Evolutionary conservation across 2,113 vertebrate genomes (phyloP).

Genomic region (Macquaria australasica): DNA sequence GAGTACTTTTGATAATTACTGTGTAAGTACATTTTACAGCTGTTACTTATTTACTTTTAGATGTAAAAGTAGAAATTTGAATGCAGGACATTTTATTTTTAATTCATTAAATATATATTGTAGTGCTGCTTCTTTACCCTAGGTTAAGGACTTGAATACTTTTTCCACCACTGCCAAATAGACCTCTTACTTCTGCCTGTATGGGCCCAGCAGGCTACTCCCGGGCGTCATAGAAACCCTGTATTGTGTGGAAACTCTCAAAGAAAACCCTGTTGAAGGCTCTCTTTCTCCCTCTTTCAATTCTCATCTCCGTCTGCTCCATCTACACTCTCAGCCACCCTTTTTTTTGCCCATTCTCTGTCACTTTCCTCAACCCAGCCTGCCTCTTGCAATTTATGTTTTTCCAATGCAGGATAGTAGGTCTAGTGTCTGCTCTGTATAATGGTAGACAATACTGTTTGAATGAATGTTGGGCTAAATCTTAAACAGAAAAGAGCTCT

Average conservation of each 20-base stretch:
- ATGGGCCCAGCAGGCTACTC: constrained; percentile 76
- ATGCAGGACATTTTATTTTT: neutral
- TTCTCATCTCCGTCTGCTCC: constrained; percentile 56
- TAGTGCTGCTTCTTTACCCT: neutral
- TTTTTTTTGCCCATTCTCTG: constrained; percentile 3
- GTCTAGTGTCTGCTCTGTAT: constrained; percentile 10
- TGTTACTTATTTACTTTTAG: neutral
- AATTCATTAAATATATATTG: neutral
- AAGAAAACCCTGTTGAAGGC: constrained; percentile 66
- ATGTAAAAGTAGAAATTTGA: neutral
- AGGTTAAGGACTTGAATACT: constrained; percentile 19
- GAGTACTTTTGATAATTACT: neutral
- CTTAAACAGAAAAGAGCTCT: constrained; percentile 29
- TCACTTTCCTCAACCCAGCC: constrained; percentile 8
- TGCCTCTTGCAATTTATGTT: constrained; percentile 39
- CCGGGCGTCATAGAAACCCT: constrained; percentile 79
- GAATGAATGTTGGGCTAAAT: constrained; percentile 30
- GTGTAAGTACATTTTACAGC: neutral
- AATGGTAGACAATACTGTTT: constrained; percentile 1
- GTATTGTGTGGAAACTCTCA: constrained; percentile 73
- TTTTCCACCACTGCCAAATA: constrained; percentile 39
- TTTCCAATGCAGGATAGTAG: constrained; percentile 26
- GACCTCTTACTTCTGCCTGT: constrained; percentile 66
- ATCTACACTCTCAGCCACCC: constrained; percentile 17
- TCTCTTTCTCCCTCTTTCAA: constrained; percentile 63